Evolutionary conservation across 1,140 invertebrate genomes (phyloP).

Genomic region (Drosophila pandora): DNA sequence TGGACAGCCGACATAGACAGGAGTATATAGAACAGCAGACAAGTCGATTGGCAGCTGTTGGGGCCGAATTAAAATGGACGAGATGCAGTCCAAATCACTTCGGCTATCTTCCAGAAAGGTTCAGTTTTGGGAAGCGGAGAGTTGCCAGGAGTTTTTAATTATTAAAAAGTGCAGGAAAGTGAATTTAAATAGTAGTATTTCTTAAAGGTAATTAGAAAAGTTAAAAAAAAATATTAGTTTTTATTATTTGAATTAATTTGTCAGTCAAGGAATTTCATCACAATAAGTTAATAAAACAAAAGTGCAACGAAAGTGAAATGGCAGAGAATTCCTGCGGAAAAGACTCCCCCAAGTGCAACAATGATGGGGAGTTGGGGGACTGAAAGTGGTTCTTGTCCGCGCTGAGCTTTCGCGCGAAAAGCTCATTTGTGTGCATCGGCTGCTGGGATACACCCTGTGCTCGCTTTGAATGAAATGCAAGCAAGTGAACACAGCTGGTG

Average conservation of each 20-base stretch:
- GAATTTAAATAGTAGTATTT: too few relatives aligned
- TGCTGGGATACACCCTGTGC: conserved; percentile 97
- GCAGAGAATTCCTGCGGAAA: background rate
- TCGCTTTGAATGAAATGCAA: conserved; percentile 90
- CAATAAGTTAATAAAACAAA: background rate
- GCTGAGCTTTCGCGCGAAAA: conserved; percentile 58
- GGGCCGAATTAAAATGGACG: conserved; percentile 20
- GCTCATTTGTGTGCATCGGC: conserved; percentile 84
- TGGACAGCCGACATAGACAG: too few relatives aligned
- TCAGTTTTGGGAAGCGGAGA: conserved; percentile 6
- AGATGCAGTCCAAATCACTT: conserved; percentile 31
- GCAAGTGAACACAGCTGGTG: conserved; percentile 99
- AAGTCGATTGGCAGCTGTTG: conserved; percentile 51
- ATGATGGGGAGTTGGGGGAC: background rate
- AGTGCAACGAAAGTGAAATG: conserved; percentile 20
- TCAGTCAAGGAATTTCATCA: background rate
- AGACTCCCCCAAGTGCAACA: conserved; percentile 6
- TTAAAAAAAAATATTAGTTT: too few relatives aligned
- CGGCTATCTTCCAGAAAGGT: conserved; percentile 5
- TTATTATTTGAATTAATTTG: too few relatives aligned
- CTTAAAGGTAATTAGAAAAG: too few relatives aligned
- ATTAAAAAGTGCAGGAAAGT: background rate
- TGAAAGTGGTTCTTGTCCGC: conserved; percentile 49
- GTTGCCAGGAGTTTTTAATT: conserved; percentile 1
- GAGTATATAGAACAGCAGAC: conserved; percentile 16